Conservation (phyloP, 1,140 invertebrate species). For the Octopus sinensis region DNA sequence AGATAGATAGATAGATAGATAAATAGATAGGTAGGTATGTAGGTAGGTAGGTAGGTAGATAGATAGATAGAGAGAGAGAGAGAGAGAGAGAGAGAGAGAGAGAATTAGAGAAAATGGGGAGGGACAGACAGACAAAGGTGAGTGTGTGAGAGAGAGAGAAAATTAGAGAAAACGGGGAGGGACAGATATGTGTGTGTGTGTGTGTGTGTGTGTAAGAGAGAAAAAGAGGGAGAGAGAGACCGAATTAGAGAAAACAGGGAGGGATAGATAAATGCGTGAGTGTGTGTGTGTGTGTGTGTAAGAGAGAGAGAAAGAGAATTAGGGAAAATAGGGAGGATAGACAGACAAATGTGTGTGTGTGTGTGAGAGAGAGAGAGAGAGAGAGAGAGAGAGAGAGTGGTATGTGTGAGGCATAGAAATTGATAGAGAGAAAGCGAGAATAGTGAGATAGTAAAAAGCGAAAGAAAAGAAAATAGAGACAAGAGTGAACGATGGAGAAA, state of each 20-base stretch:
- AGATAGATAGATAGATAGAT: not conserved
- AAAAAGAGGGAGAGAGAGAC: slow-evolving; percentile 13
- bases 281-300: not conserved
- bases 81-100: not conserved
- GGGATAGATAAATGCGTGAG: too few species aligned
- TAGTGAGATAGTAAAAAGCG: too few species aligned
- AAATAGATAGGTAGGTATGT: not conserved
- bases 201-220: not conserved
- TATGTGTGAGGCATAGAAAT: not conserved
- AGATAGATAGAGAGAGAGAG: not conserved
- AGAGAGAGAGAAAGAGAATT: not conserved
- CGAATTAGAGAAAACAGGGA: slow-evolving; percentile 1
- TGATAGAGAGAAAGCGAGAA: too few species aligned
- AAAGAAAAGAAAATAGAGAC: too few species aligned
- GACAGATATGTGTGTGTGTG: not conserved
- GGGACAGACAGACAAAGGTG: not conserved
- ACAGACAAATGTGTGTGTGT: not conserved
- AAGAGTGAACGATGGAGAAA: too few species aligned
- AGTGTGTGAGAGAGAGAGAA: not conserved
- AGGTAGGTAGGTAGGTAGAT: not conserved
- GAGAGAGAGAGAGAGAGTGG: slow-evolving; percentile 11
- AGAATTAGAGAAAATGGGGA: not conserved
- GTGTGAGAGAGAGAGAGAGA: not conserved
- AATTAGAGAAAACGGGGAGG: not conserved
- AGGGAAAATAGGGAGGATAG: not conserved